A percentile compares a stretch with the other conserved stretches of the same genome.
These are phyloP conservation scores for Bambusicola thoracicus DNA, from an alignment of 2,113 vertebrate genomes.

Conservation along the genomic window DNA sequence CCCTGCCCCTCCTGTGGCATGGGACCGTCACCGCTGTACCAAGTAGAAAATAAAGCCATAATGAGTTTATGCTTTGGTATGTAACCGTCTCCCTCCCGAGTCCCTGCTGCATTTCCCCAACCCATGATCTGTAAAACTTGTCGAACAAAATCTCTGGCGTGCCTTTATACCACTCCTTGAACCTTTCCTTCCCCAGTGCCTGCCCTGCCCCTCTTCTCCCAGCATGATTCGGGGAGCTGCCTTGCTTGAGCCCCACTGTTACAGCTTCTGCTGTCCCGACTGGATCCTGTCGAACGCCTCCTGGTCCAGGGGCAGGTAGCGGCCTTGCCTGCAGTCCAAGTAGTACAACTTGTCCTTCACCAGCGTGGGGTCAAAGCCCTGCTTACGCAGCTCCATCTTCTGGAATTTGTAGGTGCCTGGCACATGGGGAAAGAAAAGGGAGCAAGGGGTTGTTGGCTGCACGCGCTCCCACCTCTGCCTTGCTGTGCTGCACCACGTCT, in stretches of 20 bases:
- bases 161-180: neutral
- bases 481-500: neutral
- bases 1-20: neutral
- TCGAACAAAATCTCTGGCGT: neutral
- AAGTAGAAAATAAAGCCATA: constrained; percentile 69
- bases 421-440: neutral
- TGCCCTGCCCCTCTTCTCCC: neutral
- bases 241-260: constrained; percentile 30
- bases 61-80: constrained; percentile 71
- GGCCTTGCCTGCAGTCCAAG: constrained; percentile 87
- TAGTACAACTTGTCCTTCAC: constrained; percentile 91
- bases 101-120: neutral
- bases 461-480: accelerated
- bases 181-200: neutral
- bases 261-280: constrained; percentile 89
- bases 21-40: neutral
- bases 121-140: neutral
- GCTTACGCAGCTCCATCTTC: constrained; percentile 90
- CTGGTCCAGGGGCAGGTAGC: constrained; percentile 81
- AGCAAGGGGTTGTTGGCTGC: neutral
- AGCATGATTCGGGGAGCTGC: neutral
- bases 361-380: constrained; percentile 82
- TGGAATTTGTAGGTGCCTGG: constrained; percentile 97
- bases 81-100: neutral
- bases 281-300: constrained; percentile 84